Conservation (phyloP, 2,797 vertebrate species). For the Sus cebifrons region DNA sequence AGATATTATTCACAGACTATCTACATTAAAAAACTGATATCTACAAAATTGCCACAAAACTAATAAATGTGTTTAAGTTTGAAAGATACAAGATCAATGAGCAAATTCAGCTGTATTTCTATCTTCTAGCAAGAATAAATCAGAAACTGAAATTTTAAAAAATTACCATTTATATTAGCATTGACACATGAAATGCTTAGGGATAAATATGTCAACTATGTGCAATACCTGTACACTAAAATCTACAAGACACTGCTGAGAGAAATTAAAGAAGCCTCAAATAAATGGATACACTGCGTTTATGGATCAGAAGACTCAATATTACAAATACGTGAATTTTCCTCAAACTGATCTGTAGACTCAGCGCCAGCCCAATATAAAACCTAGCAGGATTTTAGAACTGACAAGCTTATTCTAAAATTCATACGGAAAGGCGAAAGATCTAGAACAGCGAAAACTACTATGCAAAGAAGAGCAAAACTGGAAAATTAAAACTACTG, state of each 20-base stretch:
- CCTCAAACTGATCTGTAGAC: not conserved
- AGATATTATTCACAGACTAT: not conserved
- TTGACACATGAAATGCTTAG: not conserved
- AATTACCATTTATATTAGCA: not conserved
- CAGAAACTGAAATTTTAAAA: not conserved
- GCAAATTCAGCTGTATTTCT: not conserved
- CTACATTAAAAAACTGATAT: not conserved
- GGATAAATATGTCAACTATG: not conserved
- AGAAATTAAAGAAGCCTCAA: too few species aligned
- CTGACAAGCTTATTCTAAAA: constrained; percentile 25
- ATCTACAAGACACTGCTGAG: not conserved
- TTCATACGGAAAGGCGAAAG: constrained; percentile 11
- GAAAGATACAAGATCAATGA: not conserved
- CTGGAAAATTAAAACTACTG: constrained; percentile 14
- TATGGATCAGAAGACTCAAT: not conserved
- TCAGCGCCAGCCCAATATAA: not conserved
- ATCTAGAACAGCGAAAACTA: too few species aligned
- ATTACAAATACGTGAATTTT: not conserved
- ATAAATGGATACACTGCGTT: too few species aligned
- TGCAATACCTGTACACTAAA: not conserved
- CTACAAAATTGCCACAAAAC: not conserved
- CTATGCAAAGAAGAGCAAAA: constrained; percentile 10
- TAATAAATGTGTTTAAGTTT: not conserved
- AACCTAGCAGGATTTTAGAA: constrained; percentile 11
- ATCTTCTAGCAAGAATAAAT: not conserved